Evolutionary conservation across 1,140 invertebrate species (phyloP), one percentile per base, ranked within the genome.

Genomic region (Ceratitis capitata): DNA sequence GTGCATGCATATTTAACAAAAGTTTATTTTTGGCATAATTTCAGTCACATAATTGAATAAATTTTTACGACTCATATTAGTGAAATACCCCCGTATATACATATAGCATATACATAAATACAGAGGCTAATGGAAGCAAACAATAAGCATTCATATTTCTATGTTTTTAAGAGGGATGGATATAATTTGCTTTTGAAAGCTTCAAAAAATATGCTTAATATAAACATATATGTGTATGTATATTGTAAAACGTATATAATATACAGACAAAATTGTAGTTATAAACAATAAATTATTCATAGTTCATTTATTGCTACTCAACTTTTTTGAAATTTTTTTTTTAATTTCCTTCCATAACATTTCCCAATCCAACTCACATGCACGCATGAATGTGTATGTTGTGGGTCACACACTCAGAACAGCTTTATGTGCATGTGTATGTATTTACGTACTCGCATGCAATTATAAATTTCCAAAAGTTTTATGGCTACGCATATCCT

Each of bases 31-130:
- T 19, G 4, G 16, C 9, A 69, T 35, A 39, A 16, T 53, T 39
- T 35, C 61, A 19, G 35, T 35, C 39, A 35, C 61, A 69, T 69
- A 69, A 69, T 78, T 78, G 69, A 78, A 78, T 78, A 78, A 78
- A 12, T 78, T 78, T 78, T 78, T 78, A 78, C 39, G n/a, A 26
- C 39, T 45, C 69, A 23, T 26, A 23, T 78, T n/a, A 35, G 39
- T 14, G 61, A 39, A 3, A 16, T 32, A 19, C 12, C 29, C 1
- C 26, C 3, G 32, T 19, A 16, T 35, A 69, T 69, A 35, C n/a
- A 23, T 23, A 23, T 23, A 56, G 23, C 19, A 56, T 56, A 23
- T 56, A n/a, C n/a, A n/a, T n/a, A n/a, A n/a, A n/a, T n/a, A n/a
- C n/a, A n/a, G n/a, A n/a, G n/a, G n/a, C n/a, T n/a, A n/a, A n/a